Conservation (phyloP, 2,113 vertebrate species). For the Nestor notabilis region DNA sequence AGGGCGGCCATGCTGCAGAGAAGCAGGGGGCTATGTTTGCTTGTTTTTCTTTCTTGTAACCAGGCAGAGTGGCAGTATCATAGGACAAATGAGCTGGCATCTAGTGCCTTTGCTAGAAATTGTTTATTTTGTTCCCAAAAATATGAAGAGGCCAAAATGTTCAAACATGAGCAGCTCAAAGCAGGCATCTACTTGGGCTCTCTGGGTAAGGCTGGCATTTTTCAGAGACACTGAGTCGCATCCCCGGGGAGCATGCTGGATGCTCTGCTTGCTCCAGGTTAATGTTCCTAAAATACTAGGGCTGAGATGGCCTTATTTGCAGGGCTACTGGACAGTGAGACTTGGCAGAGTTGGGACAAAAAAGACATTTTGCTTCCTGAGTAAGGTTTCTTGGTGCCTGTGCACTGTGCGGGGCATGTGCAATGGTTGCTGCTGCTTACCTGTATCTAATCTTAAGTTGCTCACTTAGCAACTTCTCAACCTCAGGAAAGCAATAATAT, state of each 20-base stretch:
- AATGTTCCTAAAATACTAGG: background rate
- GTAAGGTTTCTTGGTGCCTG: background rate
- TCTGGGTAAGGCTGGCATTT: background rate
- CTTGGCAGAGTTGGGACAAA: background rate
- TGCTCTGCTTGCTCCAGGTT: background rate
- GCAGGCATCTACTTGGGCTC: background rate
- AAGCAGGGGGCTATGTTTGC: background rate
- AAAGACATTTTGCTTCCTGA: background rate
- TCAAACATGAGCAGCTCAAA: background rate
- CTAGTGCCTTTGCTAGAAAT: background rate
- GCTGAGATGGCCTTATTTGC: background rate
- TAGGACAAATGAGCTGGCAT: background rate
- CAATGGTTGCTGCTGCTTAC: background rate
- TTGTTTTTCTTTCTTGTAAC: slow-evolving; percentile 13
- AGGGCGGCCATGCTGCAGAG: background rate
- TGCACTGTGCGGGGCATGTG: background rate
- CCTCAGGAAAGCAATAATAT: background rate
- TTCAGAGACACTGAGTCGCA: background rate
- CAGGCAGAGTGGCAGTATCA: background rate
- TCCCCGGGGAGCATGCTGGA: background rate
- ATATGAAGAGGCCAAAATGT: background rate
- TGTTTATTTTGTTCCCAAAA: slow-evolving; percentile 64
- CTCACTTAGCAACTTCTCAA: background rate
- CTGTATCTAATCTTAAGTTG: background rate
- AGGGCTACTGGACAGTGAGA: background rate